Evolutionary conservation across 2,888 invertebrate species (phyloP), one percentile per base, ranked within the genome.

Genomic region (Steinernema hermaphroditum): DNA sequence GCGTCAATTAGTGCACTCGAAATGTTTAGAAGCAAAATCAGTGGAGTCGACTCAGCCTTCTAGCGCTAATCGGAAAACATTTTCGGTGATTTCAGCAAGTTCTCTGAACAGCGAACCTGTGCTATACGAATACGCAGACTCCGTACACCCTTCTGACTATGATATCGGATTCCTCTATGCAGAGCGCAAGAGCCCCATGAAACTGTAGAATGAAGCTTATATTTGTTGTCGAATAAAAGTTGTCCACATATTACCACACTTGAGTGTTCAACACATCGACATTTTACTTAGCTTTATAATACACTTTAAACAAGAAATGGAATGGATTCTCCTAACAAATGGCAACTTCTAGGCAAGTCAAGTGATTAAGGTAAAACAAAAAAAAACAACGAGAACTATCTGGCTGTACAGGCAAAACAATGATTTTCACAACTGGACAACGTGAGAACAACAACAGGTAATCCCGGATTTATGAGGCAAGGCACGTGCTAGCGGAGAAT

Each of bases 401-500:
- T n/a, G n/a, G n/a, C n/a, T n/a, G n/a, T n/a, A n/a, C n/a, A n/a
- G n/a, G 41, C 41, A 41, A 14, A 9, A 41, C 41, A 41, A 41
- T 41, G 14, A 41, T 41, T 14, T 41, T 41, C 41, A 41, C 41
- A 41, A 41, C 41, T 41, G 14, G 14, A 9, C 41, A 41, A 41
- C 9, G 14, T 14, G 41, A 8, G 9, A 41, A 41, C 41, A 41
- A 41, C 41, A 41, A 41, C 8, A 41, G 14, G 14, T 14, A 41
- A 41, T 41, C 9, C 14, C 41, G 14, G 41, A 41, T 12, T 14
- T 12, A 41, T 41, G 14, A 41, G 8, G 41, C 41, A 41, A 41
- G 8, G 9, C 34, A 46, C 34, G 19, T 14, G 69, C 74, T 54
- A 83, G 57, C 82, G 75, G 69, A 85, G 82, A n/a, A 83, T 79